Evolutionary conservation across 2,113 vertebrate genomes (phyloP).

Genomic region (Syngnathus typhle): DNA sequence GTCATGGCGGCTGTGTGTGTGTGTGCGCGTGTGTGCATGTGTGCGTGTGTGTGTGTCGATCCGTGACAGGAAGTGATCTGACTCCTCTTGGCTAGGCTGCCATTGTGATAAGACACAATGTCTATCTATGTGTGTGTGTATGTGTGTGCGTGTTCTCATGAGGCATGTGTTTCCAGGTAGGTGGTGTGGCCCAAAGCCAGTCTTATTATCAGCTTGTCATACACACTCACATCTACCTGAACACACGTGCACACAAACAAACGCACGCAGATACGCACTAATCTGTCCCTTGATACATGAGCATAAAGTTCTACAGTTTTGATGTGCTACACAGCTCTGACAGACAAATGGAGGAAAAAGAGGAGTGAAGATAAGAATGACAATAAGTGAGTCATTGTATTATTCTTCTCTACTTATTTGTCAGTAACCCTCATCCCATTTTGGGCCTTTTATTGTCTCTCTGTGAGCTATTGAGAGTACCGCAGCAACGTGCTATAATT

Average conservation of each 20-base stretch:
- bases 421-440: slow-evolving; percentile 8
- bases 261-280: slow-evolving; percentile 10
- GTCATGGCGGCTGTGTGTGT: background rate
- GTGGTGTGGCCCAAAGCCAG: slow-evolving; percentile 46
- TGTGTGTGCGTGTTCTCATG: slow-evolving; percentile 34
- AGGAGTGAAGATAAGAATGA: background rate
- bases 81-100: slow-evolving; percentile 42
- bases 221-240: slow-evolving; percentile 41
- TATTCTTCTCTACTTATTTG: background rate
- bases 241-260: slow-evolving; percentile 19
- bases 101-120: slow-evolving; percentile 25
- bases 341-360: background rate
- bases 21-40: background rate
- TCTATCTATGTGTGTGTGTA: slow-evolving; percentile 22
- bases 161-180: slow-evolving; percentile 46
- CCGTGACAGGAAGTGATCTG: slow-evolving; percentile 58
- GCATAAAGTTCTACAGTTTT: background rate
- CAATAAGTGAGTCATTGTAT: slow-evolving; percentile 2
- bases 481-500: slow-evolving; percentile 42
- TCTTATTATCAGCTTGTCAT: slow-evolving; percentile 72
- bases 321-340: background rate
- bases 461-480: slow-evolving; percentile 19
- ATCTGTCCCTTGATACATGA: slow-evolving; percentile 5
- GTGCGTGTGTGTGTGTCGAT: slow-evolving; percentile 23
- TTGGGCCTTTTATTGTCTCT: background rate